Evolutionary conservation across 2,888 invertebrate species (phyloP).

Genomic region (Diarsia brunnea): DNA sequence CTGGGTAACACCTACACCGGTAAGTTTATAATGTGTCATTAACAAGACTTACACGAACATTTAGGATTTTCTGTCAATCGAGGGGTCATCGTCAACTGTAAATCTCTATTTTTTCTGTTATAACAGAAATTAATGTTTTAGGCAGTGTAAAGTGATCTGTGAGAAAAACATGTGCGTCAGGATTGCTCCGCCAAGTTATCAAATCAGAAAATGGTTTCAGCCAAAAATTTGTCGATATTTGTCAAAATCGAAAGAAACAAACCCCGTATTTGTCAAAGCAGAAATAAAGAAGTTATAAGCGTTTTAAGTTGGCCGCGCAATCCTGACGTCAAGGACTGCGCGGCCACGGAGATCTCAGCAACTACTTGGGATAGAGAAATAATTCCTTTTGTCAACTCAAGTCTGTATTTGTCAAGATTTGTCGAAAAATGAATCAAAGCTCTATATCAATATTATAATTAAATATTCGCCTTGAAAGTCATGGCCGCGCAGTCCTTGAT

Average conservation of each 20-base stretch:
- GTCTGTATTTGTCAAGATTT: slow-evolving; percentile 49
- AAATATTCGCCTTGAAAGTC: slow-evolving; percentile 50
- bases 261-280: slow-evolving; percentile 46
- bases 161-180: slow-evolving; percentile 48
- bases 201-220: slow-evolving; percentile 53
- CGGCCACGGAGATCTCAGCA: slow-evolving; percentile 51
- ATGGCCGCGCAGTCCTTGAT: slow-evolving; percentile 48
- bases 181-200: slow-evolving; percentile 53
- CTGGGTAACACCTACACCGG: too few relatives aligned
- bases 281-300: slow-evolving; percentile 43
- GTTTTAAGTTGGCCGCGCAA: slow-evolving; percentile 50
- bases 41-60: too few relatives aligned
- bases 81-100: too few relatives aligned
- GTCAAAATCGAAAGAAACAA: slow-evolving; percentile 50
- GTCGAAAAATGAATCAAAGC: slow-evolving; percentile 50
- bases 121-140: too few relatives aligned
- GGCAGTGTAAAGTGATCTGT: too few relatives aligned
- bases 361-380: slow-evolving; percentile 50
- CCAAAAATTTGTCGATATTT: slow-evolving; percentile 49
- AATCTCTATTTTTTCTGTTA: too few relatives aligned
- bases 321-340: slow-evolving; percentile 48
- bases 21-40: too few relatives aligned
- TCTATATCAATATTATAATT: slow-evolving; percentile 49
- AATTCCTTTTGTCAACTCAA: slow-evolving; percentile 50
- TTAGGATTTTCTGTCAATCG: too few relatives aligned